These are phyloP conservation scores for Ataeniobius toweri DNA, from an alignment of 2,797 vertebrate genomes.

Conservation along the genomic window DNA sequence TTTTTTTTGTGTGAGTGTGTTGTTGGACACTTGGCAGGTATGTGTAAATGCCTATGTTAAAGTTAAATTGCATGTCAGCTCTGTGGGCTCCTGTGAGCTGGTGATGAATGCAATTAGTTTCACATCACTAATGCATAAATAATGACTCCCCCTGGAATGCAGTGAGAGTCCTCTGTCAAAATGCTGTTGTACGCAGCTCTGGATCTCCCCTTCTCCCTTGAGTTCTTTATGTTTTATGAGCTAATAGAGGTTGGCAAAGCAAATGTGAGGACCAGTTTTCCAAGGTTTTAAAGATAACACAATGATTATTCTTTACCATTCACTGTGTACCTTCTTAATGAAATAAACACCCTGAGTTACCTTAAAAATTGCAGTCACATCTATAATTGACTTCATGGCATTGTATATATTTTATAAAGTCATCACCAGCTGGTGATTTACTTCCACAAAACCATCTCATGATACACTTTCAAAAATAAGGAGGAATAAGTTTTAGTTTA, in stretches of 20 bases:
- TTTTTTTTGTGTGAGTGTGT: neutral
- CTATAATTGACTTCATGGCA: neutral
- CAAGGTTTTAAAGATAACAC: slow-evolving; percentile 5
- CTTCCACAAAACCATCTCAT: neutral
- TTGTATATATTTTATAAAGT: neutral
- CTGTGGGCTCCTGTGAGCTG: slow-evolving; percentile 42
- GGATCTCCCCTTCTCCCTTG: slow-evolving; percentile 30
- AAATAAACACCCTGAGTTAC: neutral
- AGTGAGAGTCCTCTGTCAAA: slow-evolving; percentile 55
- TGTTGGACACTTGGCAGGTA: slow-evolving; percentile 39
- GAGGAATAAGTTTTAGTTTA: too few relatives aligned
- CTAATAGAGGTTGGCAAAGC: slow-evolving; percentile 32
- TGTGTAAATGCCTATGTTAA: slow-evolving; percentile 54
- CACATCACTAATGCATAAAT: slow-evolving; percentile 76
- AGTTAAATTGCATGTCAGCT: slow-evolving; percentile 60
- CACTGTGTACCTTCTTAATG: neutral
- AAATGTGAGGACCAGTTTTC: slow-evolving; percentile 16
- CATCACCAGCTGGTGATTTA: neutral
- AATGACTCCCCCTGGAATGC: slow-evolving; percentile 62
- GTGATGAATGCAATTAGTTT: slow-evolving; percentile 76
- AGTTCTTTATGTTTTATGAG: slow-evolving; percentile 9
- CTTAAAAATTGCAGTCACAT: neutral
- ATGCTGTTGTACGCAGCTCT: slow-evolving; percentile 41
- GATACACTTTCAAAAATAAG: neutral
- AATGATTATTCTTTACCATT: neutral